phyloP scores from a whole-genome alignment of 2,797 vertebrate species.

The Takifugu rubripes region DNA sequence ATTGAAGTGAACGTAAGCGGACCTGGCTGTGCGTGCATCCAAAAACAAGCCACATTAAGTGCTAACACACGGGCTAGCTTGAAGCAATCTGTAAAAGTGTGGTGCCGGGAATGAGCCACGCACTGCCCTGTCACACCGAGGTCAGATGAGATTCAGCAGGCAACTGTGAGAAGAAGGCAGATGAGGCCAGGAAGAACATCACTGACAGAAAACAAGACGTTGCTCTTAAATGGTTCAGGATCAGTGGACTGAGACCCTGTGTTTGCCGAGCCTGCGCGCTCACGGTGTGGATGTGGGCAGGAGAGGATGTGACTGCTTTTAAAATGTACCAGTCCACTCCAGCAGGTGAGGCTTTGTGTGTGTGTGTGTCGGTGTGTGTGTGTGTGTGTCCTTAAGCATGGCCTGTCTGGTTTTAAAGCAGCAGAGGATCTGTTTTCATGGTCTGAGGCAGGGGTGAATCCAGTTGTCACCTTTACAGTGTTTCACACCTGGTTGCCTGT shows the following conservation, averaged over 20 bases:
- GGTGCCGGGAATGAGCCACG: conserved; percentile 51
- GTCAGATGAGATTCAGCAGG: conserved; percentile 62
- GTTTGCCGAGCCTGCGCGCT: conserved; percentile 41
- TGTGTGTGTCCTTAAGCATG: conserved; percentile 56
- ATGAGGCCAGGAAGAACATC: conserved; percentile 59
- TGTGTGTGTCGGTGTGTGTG: conserved; percentile 6
- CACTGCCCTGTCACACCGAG: conserved; percentile 49
- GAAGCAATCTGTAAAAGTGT: conserved; percentile 49
- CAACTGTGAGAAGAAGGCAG: conserved; percentile 45
- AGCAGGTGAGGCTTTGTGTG: conserved; percentile 47
- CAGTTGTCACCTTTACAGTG: conserved; percentile 36
- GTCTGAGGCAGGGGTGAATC: conserved; percentile 45
- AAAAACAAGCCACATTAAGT: conserved; percentile 40
- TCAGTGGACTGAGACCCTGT: conserved; percentile 70
- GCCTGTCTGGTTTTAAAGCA: conserved; percentile 67
- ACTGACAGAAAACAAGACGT: conserved; percentile 73
- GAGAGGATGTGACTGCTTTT: conserved; percentile 60
- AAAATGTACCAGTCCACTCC: conserved; percentile 49
- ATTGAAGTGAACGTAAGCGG: conserved; percentile 59
- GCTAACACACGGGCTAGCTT: conserved; percentile 32
- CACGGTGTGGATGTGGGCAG: conserved; percentile 39
- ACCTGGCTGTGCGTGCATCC: conserved; percentile 37
- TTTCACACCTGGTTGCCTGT: conserved; percentile 67
- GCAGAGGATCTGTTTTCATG: conserved; percentile 67
- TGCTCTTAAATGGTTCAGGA: conserved; percentile 72